Evolutionary conservation across 2,888 invertebrate species (phyloP).

Genomic region (Pyralis farinalis): DNA sequence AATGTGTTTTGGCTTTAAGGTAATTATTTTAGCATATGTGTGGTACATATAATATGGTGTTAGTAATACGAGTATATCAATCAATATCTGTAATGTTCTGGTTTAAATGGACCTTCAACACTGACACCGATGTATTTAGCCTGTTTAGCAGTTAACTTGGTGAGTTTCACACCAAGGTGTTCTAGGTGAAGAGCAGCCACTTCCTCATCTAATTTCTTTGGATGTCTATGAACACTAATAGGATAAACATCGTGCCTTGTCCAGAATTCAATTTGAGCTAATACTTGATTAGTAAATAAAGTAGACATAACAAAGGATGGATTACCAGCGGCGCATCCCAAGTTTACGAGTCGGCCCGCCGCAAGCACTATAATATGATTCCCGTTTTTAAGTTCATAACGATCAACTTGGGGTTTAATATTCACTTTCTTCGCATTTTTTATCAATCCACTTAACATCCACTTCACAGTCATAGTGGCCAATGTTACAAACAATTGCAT

Average conservation of each 20-base stretch:
- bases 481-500: conserved; percentile 99
- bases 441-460: conserved; percentile 96
- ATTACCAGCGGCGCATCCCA: conserved; percentile 99
- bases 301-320: conserved; percentile 99
- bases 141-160: conserved; percentile 92
- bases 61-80: too few relatives aligned
- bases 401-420: conserved; percentile 98
- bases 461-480: conserved; percentile 99
- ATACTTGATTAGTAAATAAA: conserved; percentile 99
- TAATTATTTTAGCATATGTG: too few relatives aligned
- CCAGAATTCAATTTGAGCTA: conserved; percentile 99
- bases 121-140: conserved; percentile 94
- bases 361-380: conserved; percentile 96
- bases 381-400: conserved; percentile 93
- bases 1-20: too few relatives aligned
- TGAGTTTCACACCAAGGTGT: conserved; percentile 97
- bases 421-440: conserved; percentile 94
- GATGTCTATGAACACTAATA: conserved; percentile 95
- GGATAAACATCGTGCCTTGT: conserved; percentile 91
- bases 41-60: too few relatives aligned
- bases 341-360: conserved; percentile 97
- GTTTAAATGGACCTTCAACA: conserved; percentile 95
- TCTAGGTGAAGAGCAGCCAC: conserved; percentile 97
- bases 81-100: conserved; percentile 98
- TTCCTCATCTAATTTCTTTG: conserved; percentile 98